A percentile compares a stretch with the other conserved stretches of the same genome.
Evolutionary conservation across 2,113 vertebrate genomes (phyloP).

Genomic region (Holacanthus passer): DNA sequence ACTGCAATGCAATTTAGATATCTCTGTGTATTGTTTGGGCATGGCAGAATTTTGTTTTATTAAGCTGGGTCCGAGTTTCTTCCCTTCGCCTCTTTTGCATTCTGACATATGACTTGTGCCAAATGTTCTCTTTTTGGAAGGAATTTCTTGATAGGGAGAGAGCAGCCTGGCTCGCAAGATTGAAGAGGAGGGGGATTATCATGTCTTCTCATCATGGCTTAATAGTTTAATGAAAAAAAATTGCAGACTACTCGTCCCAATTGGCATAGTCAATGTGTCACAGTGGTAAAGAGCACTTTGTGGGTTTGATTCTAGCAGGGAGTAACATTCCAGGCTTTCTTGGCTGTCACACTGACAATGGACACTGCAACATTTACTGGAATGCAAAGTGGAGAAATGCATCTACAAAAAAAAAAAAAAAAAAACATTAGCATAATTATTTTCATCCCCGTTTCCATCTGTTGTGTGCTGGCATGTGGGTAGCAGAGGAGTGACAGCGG

Average conservation of each 20-base stretch:
- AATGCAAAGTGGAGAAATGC: constrained; percentile 40
- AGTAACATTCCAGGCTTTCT: constrained; percentile 40
- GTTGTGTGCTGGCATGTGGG: constrained; percentile 32
- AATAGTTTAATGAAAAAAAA: constrained; percentile 61
- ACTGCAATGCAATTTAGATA: constrained; percentile 17
- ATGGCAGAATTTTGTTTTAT: constrained; percentile 17
- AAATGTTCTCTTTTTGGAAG: constrained; percentile 54
- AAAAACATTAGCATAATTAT: constrained; percentile 37
- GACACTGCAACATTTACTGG: constrained; percentile 44
- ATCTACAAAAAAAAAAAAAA: neutral
- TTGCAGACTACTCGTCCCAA: constrained; percentile 42
- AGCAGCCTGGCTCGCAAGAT: constrained; percentile 41
- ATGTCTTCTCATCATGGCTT: constrained; percentile 50
- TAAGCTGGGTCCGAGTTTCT: neutral
- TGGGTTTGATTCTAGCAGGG: constrained; percentile 50
- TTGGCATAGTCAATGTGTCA: constrained; percentile 61
- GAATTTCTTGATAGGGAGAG: constrained; percentile 5
- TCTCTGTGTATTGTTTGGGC: constrained; percentile 13
- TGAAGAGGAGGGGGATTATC: constrained; percentile 32
- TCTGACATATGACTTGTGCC: constrained; percentile 52
- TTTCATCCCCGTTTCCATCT: constrained; percentile 46
- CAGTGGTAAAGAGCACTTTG: constrained; percentile 58
- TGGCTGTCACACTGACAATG: constrained; percentile 49
- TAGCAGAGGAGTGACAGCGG: constrained; percentile 46
- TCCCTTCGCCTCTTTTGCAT: neutral